Evolutionary conservation across 2,113 vertebrate genomes (phyloP), one percentile per base, ranked within the genome.

Genomic region (Sprattus sprattus): DNA sequence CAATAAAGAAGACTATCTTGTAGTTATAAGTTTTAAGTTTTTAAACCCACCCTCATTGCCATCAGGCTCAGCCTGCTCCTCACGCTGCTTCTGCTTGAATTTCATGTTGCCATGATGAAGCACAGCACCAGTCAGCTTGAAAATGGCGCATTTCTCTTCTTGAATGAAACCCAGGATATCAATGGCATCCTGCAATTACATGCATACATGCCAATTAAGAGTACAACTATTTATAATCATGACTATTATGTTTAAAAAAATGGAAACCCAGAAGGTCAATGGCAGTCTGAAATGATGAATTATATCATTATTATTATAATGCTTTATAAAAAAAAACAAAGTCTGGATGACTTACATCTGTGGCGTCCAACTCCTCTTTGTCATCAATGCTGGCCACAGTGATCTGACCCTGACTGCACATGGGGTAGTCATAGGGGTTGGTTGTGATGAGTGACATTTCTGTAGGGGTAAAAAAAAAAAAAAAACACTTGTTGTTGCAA

Each of bases 321-420:
- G 39, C 2, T 39, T 39, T 39, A 0, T 71, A 1, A 71, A 71
- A 25, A 4, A 5, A 28, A 71, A 9, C 5, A 2, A 28, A 7
- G 28, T 5, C 6, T 28, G 64, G 8, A 28, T 13, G 15, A 16
- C 67, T 75, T 32, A 97, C 96, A 92, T 97, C 96, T 44, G 96
- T 97, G 0, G 96, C 96, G 90, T 96, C 96, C 82, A 97, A 8
- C 85, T 97, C 96, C 57, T 97, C 96, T 81, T 95, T 92, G 83
- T 97, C 96, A 90, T 97, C 90, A 87, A 97, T 97, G 86, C 96
- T 97, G 85, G 95, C 83, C 52, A 97, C 96, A 20, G 88, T 94
- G 89, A 97, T 95, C 82, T 97, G 96, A 4, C 96, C 96, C 91
- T 96, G 95, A 89, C 96, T 96, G 87, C 96, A 91, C 83, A 95